phyloP scores from a whole-genome alignment of 2,888 invertebrate genomes.

The Drosophila colorata region DNA sequence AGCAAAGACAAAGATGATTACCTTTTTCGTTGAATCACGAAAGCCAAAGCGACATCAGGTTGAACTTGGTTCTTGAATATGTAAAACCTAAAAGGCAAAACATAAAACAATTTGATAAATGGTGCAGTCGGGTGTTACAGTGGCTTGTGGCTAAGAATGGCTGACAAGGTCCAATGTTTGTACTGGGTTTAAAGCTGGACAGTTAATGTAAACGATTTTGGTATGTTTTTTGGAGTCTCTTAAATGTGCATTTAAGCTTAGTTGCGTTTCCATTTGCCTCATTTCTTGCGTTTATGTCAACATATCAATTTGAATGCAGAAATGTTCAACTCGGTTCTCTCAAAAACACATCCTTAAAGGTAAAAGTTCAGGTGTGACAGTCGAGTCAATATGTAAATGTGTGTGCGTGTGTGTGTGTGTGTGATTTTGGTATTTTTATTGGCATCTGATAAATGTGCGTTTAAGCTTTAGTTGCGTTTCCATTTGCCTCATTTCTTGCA shows the following conservation, averaged over 20 bases:
- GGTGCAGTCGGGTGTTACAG: too few relatives aligned
- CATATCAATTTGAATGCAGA: slow-evolving; percentile 20
- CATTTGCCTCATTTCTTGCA: slow-evolving; percentile 10
- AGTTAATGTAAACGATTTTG: neutral
- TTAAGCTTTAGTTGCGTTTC: neutral
- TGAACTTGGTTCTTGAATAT: too few relatives aligned
- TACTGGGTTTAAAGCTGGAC: too few relatives aligned
- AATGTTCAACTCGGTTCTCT: slow-evolving; percentile 30
- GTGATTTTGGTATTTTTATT: neutral
- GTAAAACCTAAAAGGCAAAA: too few relatives aligned
- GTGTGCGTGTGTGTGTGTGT: slow-evolving; percentile 1
- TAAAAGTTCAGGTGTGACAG: slow-evolving; percentile 30
- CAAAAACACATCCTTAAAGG: slow-evolving; percentile 8
- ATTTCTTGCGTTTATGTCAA: slow-evolving; percentile 14
- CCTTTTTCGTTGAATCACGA: too few relatives aligned
- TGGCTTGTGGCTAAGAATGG: too few relatives aligned
- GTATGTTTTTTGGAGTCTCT: too few relatives aligned
- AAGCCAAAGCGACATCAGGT: too few relatives aligned
- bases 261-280: neutral
- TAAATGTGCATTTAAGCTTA: neutral
- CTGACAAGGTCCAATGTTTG: too few relatives aligned
- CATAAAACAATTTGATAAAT: too few relatives aligned
- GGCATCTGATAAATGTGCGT: neutral
- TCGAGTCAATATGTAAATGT: slow-evolving; percentile 22
- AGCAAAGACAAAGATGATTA: too few relatives aligned